Conservation (phyloP, 2,797 vertebrate genomes). For the Pygocentrus nattereri region DNA sequence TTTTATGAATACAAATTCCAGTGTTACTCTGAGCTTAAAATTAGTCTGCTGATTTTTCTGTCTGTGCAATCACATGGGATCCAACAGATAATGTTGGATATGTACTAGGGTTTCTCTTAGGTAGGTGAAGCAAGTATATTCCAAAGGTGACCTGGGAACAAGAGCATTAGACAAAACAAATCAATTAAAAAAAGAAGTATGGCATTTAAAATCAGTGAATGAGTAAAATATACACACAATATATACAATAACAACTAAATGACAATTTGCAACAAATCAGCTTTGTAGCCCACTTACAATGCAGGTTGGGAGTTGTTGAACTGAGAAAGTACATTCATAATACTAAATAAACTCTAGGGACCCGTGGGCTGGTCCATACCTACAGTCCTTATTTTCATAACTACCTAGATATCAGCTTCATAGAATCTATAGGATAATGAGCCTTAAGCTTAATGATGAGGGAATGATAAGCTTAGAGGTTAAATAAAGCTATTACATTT, state of each 20-base stretch:
- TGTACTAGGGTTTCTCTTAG: slow-evolving; percentile 47
- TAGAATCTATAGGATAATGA: not conserved
- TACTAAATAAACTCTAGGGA: not conserved
- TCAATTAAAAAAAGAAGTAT: not conserved
- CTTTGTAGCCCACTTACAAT: not conserved
- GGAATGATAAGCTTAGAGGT: not conserved
- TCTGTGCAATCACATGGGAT: slow-evolving; percentile 37
- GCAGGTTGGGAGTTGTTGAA: not conserved
- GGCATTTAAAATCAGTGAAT: not conserved
- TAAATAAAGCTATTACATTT: slow-evolving; percentile 17
- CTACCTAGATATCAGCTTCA: not conserved
- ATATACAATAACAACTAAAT: not conserved
- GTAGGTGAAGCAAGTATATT: slow-evolving; percentile 74
- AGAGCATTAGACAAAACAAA: slow-evolving; percentile 23
- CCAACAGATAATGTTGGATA: slow-evolving; percentile 57
- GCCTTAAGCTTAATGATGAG: not conserved
- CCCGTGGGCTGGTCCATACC: not conserved
- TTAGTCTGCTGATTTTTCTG: slow-evolving; percentile 1
- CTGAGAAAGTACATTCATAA: slow-evolving; percentile 3
- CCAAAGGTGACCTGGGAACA: slow-evolving; percentile 78
- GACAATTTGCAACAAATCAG: slow-evolving; percentile 1
- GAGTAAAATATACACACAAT: slow-evolving; percentile 1
- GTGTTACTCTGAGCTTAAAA: not conserved
- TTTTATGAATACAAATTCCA: not conserved
- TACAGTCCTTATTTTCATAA: not conserved